Conservation (phyloP, 2,888 invertebrate species). For the Desoria tigrina region DNA sequence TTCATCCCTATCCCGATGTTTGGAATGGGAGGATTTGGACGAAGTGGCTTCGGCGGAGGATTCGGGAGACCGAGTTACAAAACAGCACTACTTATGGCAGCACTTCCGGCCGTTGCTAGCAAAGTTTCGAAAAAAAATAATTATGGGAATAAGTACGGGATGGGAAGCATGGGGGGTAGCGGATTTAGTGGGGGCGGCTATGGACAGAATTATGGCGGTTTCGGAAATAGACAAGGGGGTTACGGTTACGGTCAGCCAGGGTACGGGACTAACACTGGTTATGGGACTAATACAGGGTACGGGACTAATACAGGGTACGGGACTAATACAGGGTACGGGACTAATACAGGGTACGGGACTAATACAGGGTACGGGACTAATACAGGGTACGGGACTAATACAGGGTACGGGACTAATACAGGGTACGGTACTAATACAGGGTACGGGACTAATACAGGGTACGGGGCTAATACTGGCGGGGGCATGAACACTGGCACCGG, state of each 20-base stretch:
- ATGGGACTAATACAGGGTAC: constrained; percentile 23
- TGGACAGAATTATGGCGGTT: constrained; percentile 21
- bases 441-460: constrained; percentile 19
- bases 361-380: constrained; percentile 21
- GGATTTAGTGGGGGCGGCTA: constrained; percentile 16
- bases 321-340: constrained; percentile 21
- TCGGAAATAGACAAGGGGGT: constrained; percentile 20
- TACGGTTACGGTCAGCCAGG: constrained; percentile 15
- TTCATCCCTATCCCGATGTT: constrained; percentile 27
- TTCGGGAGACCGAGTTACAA: constrained; percentile 44
- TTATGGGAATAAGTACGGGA: constrained; percentile 31
- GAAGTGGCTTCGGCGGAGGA: constrained; percentile 26
- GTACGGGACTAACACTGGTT: constrained; percentile 20
- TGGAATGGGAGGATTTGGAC: constrained; percentile 8
- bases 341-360: constrained; percentile 29
- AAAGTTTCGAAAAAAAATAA: constrained; percentile 26
- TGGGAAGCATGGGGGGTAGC: constrained; percentile 18
- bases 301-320: constrained; percentile 27
- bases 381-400: constrained; percentile 21
- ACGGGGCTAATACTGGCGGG: not conserved
- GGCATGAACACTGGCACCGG: constrained; percentile 3
- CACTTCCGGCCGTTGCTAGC: constrained; percentile 46
- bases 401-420: constrained; percentile 22
- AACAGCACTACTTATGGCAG: constrained; percentile 49
- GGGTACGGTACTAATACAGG: constrained; percentile 29